These are phyloP conservation scores for Heliconius himera DNA, from an alignment of 1,140 invertebrate species.

Conservation along the genomic window DNA sequence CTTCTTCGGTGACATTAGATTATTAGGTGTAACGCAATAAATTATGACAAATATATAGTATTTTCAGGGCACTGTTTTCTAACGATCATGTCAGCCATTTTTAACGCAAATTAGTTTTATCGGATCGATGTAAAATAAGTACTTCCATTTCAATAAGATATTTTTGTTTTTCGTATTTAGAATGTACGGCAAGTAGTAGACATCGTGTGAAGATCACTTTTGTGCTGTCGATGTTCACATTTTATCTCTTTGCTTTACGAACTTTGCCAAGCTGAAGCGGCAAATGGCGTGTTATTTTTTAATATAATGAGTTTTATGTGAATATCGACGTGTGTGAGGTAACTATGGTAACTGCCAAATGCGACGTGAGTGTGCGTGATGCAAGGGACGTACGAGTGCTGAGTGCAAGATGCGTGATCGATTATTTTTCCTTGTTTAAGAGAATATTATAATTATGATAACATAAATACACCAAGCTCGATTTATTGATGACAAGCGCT, in stretches of 20 bases:
- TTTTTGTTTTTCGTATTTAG: slow-evolving; percentile 66
- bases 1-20: slow-evolving; percentile 70
- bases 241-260: slow-evolving; percentile 43
- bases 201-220: slow-evolving; percentile 59
- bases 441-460: slow-evolving; percentile 67
- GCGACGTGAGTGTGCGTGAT: slow-evolving; percentile 51
- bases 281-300: slow-evolving; percentile 26
- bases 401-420: slow-evolving; percentile 47
- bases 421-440: slow-evolving; percentile 70
- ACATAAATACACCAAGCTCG: slow-evolving; percentile 74
- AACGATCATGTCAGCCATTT: slow-evolving; percentile 72
- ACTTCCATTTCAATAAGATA: slow-evolving; percentile 79
- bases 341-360: slow-evolving; percentile 78
- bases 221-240: slow-evolving; percentile 66
- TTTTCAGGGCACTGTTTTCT: slow-evolving; percentile 66
- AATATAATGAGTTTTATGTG: slow-evolving; percentile 57
- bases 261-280: too few relatives aligned
- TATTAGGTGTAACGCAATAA: slow-evolving; percentile 65
- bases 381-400: slow-evolving; percentile 37
- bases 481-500: slow-evolving; percentile 54
- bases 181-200: slow-evolving; percentile 71
- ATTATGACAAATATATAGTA: slow-evolving; percentile 57
- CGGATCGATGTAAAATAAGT: slow-evolving; percentile 70
- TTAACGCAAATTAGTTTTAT: slow-evolving; percentile 73
- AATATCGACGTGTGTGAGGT: slow-evolving; percentile 64